Conservation (phyloP, 2,888 invertebrate genomes). For the Nemurella pictetii region DNA sequence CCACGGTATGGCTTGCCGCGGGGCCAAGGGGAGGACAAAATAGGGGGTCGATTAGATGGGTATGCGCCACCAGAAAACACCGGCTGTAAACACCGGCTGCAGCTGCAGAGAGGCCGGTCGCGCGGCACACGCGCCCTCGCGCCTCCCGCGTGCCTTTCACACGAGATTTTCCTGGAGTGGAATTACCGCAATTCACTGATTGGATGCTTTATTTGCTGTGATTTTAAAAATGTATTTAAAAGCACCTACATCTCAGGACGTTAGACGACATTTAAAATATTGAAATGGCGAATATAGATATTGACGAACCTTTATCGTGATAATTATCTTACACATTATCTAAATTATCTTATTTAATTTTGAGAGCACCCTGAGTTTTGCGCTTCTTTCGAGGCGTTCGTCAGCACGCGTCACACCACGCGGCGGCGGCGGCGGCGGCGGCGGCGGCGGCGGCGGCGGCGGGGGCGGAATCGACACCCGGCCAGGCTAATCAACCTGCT, state of each 20-base stretch:
- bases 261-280: neutral
- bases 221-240: neutral
- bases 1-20: neutral
- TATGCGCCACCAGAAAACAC: constrained; percentile 12
- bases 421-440: neutral
- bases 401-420: no score
- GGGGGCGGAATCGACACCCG: neutral
- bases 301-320: no score
- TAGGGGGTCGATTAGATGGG: constrained; percentile 26
- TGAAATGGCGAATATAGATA: no score
- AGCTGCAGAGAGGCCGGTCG: no score
- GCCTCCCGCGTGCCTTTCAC: neutral
- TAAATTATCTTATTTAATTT: no score
- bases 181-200: neutral
- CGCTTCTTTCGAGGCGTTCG: no score
- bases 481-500: neutral
- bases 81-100: neutral
- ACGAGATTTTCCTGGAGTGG: neutral
- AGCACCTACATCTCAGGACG: neutral
- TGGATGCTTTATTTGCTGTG: neutral
- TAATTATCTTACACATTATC: no score
- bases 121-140: neutral
- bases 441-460: neutral
- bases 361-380: no score
- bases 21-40: constrained; percentile 15